Conservation (phyloP, 2,797 vertebrate genomes). For the Synaphobranchus kaupii region DNA sequence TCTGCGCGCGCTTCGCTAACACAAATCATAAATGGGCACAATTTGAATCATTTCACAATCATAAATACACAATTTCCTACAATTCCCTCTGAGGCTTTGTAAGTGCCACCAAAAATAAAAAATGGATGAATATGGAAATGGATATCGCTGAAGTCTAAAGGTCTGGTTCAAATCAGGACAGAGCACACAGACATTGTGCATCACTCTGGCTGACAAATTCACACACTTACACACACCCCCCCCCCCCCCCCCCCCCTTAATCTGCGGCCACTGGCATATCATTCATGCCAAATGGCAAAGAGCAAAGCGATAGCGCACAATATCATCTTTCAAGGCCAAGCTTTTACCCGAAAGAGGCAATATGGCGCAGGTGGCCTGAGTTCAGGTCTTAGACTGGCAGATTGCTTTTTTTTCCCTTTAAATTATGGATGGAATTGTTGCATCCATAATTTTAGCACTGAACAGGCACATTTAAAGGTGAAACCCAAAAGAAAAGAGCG, state of each 20-base stretch:
- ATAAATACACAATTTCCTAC: neutral
- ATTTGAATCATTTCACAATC: too few relatives aligned
- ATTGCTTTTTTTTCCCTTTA: neutral
- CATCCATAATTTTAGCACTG: neutral
- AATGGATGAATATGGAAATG: neutral
- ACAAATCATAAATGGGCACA: too few relatives aligned
- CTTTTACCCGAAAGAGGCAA: neutral
- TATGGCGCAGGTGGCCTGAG: neutral
- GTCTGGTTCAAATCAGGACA: neutral
- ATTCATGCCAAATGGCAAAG: neutral
- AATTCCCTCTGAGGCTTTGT: neutral
- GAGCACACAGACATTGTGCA: neutral
- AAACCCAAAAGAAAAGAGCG: neutral
- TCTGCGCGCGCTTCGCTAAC: neutral
- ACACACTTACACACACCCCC: neutral
- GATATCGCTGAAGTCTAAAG: neutral
- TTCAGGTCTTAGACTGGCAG: neutral
- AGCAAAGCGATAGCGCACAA: neutral
- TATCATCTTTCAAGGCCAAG: neutral
- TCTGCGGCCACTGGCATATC: neutral
- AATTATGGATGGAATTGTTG: neutral
- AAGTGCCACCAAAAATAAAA: neutral
- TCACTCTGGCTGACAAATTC: neutral
- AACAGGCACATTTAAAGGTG: neutral
- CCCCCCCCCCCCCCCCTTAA: neutral